phyloP scores from a whole-genome alignment of 2,888 invertebrate species.

The Mesoligia furuncula region DNA sequence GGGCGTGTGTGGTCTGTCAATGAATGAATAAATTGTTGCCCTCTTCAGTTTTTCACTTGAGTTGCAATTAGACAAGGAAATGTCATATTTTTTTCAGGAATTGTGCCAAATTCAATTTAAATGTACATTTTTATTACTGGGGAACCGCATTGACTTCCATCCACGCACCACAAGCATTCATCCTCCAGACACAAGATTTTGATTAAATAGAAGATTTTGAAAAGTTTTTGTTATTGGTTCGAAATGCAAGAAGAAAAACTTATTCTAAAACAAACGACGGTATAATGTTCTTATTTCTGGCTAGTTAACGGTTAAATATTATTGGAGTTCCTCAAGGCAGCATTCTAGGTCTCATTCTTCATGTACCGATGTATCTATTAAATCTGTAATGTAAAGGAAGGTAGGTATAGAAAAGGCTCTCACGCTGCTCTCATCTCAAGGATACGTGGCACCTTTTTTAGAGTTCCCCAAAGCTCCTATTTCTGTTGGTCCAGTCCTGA shows the following conservation, averaged over 20 bases:
- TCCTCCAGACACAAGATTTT: not conserved
- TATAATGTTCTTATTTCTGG: not conserved
- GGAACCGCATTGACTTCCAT: not conserved
- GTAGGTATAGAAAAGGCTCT: too few species aligned
- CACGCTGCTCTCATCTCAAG: too few species aligned
- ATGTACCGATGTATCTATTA: not conserved
- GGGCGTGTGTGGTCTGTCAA: not conserved
- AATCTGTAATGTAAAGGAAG: too few species aligned
- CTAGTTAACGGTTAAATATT: too few species aligned
- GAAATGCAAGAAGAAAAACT: not conserved
- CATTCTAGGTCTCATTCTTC: not conserved
- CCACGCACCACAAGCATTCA: not conserved
- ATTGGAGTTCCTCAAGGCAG: slow-evolving; percentile 7
- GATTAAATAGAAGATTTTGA: not conserved
- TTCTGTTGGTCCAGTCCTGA: not conserved
- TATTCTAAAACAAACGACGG: not conserved
- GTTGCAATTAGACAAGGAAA: not conserved
- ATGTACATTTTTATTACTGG: not conserved
- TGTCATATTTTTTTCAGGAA: not conserved
- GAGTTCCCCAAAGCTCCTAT: not conserved
- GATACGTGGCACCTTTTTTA: not conserved
- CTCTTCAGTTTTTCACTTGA: not conserved
- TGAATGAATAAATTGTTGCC: not conserved
- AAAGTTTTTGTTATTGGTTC: not conserved
- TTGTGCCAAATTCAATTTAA: not conserved